Percentiles rank a stretch among this genome's conserved stretches.
Evolutionary conservation across 2,797 vertebrate genomes (phyloP).

Genomic region (Syndactyla subalaris): DNA sequence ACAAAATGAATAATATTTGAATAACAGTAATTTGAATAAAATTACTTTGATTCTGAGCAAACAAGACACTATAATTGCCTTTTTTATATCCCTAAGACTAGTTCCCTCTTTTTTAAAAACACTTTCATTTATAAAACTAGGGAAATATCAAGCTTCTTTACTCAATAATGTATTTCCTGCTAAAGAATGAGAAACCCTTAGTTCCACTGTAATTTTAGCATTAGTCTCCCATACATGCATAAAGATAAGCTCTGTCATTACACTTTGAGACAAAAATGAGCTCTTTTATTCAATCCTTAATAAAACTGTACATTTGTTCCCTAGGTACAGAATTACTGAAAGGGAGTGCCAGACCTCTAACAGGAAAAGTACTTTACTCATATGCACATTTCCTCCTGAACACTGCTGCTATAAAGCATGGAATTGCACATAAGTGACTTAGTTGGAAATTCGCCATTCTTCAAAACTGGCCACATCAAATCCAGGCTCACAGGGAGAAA

Average conservation of each 20-base stretch:
- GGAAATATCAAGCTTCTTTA: not conserved
- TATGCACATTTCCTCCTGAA: not conserved
- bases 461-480: not conserved
- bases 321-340: not conserved
- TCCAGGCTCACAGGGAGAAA: not conserved
- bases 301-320: not conserved
- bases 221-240: not conserved
- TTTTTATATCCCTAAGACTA: not conserved
- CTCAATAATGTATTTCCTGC: not conserved
- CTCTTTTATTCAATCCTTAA: not conserved
- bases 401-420: not conserved
- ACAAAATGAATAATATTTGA: not conserved
- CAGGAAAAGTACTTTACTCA: not conserved
- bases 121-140: not conserved
- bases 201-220: not conserved
- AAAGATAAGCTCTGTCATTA: not conserved
- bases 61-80: not conserved
- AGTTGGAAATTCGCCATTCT: not conserved
- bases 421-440: not conserved
- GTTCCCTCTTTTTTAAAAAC: not conserved
- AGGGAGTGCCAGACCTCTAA: not conserved
- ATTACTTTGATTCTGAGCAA: not conserved
- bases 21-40: not conserved
- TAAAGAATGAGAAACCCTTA: not conserved
- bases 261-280: not conserved